Conservation (phyloP, 2,888 invertebrate genomes). For the Tuta absoluta region DNA sequence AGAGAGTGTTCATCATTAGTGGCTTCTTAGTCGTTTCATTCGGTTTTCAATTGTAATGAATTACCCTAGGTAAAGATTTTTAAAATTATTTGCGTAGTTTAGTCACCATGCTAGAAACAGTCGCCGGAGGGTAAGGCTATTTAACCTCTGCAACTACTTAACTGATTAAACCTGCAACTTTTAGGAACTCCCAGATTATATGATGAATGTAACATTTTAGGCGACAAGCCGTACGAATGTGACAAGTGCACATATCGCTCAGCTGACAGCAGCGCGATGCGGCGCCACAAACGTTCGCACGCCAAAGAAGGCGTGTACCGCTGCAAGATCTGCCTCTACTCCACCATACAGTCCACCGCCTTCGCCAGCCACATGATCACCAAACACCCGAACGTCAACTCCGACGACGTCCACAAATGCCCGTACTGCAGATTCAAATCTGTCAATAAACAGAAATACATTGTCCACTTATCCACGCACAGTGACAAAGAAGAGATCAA, state of each 20-base stretch:
- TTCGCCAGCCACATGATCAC: conserved; percentile 89
- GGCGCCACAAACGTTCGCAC: conserved; percentile 89
- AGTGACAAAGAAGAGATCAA: conserved; percentile 71
- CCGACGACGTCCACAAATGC: conserved; percentile 83
- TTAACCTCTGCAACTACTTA: no score
- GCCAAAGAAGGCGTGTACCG: conserved; percentile 88
- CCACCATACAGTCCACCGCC: conserved; percentile 89
- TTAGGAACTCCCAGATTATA: no score
- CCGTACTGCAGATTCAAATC: conserved; percentile 83
- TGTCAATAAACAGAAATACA: conserved; percentile 83
- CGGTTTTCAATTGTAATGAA: no score
- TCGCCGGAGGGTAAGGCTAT: no score
- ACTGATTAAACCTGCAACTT: no score
- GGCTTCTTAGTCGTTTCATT: no score
- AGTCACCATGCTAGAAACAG: no score
- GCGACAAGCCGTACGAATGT: conserved; percentile 90
- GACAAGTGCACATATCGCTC: conserved; percentile 86
- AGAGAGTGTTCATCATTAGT: background rate
- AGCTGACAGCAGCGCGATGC: conserved; percentile 90
- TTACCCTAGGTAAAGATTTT: no score
- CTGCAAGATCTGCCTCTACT: conserved; percentile 89
- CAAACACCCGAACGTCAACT: conserved; percentile 87
- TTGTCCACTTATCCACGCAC: conserved; percentile 78
- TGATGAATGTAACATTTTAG: conserved; percentile 57
- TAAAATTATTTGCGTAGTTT: no score